Conservation (phyloP, 2,888 invertebrate genomes). For the Chirona hameri region DNA sequence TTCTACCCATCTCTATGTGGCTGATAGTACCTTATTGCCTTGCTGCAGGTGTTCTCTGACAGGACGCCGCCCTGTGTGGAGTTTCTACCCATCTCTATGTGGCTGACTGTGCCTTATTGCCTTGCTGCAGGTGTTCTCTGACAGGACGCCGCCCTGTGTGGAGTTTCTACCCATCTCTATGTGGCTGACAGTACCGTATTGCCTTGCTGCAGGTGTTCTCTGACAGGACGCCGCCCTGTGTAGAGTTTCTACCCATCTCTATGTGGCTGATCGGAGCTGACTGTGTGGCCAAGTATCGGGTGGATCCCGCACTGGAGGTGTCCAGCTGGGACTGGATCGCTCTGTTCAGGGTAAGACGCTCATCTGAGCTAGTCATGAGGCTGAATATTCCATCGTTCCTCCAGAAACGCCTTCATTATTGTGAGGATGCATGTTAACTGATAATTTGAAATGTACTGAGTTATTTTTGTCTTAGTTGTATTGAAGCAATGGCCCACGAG, state of each 20-base stretch:
- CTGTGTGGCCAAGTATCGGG: conserved; percentile 35
- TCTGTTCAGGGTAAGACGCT: conserved; percentile 36
- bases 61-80: too few relatives aligned
- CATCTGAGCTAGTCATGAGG: too few relatives aligned
- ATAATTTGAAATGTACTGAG: too few relatives aligned
- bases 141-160: background rate
- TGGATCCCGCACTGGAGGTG: conserved; percentile 36
- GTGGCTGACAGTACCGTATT: background rate
- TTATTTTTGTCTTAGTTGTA: too few relatives aligned
- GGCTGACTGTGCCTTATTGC: background rate
- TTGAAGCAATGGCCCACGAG: too few relatives aligned
- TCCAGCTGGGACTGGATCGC: conserved; percentile 39
- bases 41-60: too few relatives aligned
- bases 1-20: conserved; percentile 34
- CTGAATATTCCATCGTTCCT: too few relatives aligned
- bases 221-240: conserved; percentile 37
- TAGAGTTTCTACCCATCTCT: conserved; percentile 33
- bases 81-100: too few relatives aligned
- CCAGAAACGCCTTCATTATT: too few relatives aligned
- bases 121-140: background rate
- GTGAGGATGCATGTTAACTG: too few relatives aligned
- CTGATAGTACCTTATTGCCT: too few relatives aligned
- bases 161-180: background rate
- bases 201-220: conserved; percentile 36
- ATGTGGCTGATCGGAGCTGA: conserved; percentile 36